A percentile compares a stretch with the other conserved stretches of the same genome.
phyloP scores from a whole-genome alignment of 2,888 invertebrate species.

The Acleris cristana region DNA sequence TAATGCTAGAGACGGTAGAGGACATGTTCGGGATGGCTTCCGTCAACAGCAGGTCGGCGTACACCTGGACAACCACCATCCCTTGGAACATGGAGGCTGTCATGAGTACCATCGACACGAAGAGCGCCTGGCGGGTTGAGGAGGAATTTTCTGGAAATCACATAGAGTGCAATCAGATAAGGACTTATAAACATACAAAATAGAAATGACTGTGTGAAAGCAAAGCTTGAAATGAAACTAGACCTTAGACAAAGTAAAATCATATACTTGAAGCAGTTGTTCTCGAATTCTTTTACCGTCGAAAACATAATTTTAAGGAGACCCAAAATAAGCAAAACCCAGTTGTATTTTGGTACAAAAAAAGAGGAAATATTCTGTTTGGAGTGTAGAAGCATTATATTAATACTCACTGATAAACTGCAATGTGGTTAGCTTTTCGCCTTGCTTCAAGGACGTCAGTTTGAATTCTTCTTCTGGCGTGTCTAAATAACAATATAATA shows the following conservation, averaged over 20 bases:
- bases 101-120: slow-evolving; percentile 50
- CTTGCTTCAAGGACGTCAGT: slow-evolving; percentile 42
- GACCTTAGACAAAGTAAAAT: too few relatives aligned
- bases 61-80: slow-evolving; percentile 63
- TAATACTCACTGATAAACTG: slow-evolving; percentile 61
- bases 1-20: slow-evolving; percentile 55
- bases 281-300: too few relatives aligned
- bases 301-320: too few relatives aligned
- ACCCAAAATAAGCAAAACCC: too few relatives aligned
- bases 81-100: slow-evolving; percentile 66
- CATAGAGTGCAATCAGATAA: too few relatives aligned
- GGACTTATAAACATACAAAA: too few relatives aligned
- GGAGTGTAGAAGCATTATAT: too few relatives aligned
- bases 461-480: slow-evolving; percentile 50
- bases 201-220: too few relatives aligned
- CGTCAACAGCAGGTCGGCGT: slow-evolving; percentile 63
- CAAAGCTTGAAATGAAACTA: too few relatives aligned
- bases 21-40: slow-evolving; percentile 62
- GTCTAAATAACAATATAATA: slow-evolving; percentile 45
- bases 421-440: slow-evolving; percentile 53
- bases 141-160: slow-evolving; percentile 58
- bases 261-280: too few relatives aligned
- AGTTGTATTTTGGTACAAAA: too few relatives aligned
- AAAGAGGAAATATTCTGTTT: too few relatives aligned
- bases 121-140: slow-evolving; percentile 58